Evolutionary conservation across 2,113 vertebrate species (phyloP), one percentile per base, ranked within the genome.

Genomic region (Mormyrus lacerda): DNA sequence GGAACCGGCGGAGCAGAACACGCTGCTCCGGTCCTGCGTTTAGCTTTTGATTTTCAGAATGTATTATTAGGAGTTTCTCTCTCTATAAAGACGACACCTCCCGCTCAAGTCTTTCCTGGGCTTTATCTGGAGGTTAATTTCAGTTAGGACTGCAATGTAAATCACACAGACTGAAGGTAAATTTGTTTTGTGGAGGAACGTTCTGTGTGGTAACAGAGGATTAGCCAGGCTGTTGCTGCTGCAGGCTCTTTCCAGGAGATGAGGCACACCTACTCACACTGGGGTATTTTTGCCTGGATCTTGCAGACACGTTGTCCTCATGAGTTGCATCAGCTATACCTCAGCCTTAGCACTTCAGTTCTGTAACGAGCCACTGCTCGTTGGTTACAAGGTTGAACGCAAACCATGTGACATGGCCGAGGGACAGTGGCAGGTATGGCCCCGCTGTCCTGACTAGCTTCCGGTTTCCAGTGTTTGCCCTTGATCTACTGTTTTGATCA

Each of bases 251-350:
- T 86, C 50, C 83, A 45, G 82, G 83, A 90, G 83, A 85, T 42
- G 51, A 73, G 89, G 51, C 65, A 55, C 91, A 55, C 91, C 90
- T 91, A 91, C 90, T 82, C 90, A 83, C n/a, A 73, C 17, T 79
- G 45, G 87, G 82, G 35, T 82, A 87, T 45, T 83, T 89, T 51
- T 53, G 55, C 83, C 24, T 47, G 42, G 48, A 82, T 83, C 55
- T 35, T 53, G 4, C 58, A 65, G 53, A 69, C 83, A 50, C 82
- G 39, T 76, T 69, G 42, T 85, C 76, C 76, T 61, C 51, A 48
- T 35, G 83, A 88, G 90, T 90, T 88, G 47, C 79, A 85, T 82
- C 27, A 58, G 48, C 21, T 61, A 42, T 87, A 42, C 50, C 48
- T 73, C 84, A 87, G 35, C 24, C 2, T n/a, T 84, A 47, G 44